These are phyloP conservation scores for Tetragnatha versicolor DNA, from an alignment of 1,140 invertebrate species.

Conservation along the genomic window DNA sequence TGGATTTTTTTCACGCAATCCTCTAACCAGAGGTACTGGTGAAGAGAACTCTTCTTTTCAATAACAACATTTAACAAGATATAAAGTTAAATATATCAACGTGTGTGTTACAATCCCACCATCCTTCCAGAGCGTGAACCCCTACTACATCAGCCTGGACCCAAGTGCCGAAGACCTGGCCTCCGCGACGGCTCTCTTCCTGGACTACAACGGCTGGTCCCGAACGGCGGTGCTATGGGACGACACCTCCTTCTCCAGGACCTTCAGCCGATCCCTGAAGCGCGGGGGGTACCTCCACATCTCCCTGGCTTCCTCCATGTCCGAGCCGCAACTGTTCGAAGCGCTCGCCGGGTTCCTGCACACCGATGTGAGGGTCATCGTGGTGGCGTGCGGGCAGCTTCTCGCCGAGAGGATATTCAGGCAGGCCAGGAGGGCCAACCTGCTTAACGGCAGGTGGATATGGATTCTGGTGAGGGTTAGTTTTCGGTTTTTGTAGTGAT, in stretches of 20 bases:
- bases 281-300: background rate
- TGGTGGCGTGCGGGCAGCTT: constrained; percentile 19
- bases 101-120: too few relatives aligned
- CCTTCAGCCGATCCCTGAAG: background rate
- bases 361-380: constrained; percentile 34
- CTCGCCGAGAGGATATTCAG: constrained; percentile 19
- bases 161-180: constrained; percentile 33
- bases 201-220: constrained; percentile 29
- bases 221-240: constrained; percentile 21
- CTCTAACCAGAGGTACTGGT: too few relatives aligned
- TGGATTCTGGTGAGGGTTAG: constrained; percentile 38
- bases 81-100: too few relatives aligned
- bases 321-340: constrained; percentile 7
- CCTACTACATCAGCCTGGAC: constrained; percentile 39
- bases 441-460: constrained; percentile 40
- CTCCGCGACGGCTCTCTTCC: constrained; percentile 22
- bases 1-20: too few relatives aligned
- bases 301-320: background rate
- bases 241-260: background rate
- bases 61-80: background rate
- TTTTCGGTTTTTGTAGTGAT: too few relatives aligned
- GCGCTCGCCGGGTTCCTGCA: constrained; percentile 1
- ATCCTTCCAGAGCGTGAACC: constrained; percentile 22
- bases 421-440: constrained; percentile 18
- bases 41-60: too few relatives aligned